phyloP scores from a whole-genome alignment of 1,140 invertebrate species.

The Apis cerana region DNA sequence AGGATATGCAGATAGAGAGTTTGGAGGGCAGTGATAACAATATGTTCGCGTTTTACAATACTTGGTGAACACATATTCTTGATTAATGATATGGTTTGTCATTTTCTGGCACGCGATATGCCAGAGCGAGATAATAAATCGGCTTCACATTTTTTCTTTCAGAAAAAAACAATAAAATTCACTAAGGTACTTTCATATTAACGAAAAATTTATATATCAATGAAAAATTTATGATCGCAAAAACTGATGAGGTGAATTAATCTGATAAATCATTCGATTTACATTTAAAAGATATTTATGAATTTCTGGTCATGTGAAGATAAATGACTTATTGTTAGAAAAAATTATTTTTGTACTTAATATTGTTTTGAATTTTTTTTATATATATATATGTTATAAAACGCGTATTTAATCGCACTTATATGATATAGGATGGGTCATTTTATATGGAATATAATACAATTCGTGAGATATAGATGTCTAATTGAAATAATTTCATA shows the following conservation, averaged over 20 bases:
- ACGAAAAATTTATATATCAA: slow-evolving; percentile 4
- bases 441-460: not conserved
- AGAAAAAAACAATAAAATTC: not conserved
- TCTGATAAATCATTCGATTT: not conserved
- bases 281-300: not conserved
- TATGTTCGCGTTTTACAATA: slow-evolving; percentile 49
- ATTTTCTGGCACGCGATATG: not conserved
- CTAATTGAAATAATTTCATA: not conserved
- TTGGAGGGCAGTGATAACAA: slow-evolving; percentile 70
- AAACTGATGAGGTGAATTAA: not conserved
- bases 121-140: not conserved
- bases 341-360: slow-evolving; percentile 19
- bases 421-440: too few species aligned
- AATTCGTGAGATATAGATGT: not conserved
- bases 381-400: not conserved
- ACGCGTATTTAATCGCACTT: not conserved
- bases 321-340: not conserved
- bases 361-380: not conserved
- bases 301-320: not conserved
- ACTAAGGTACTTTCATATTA: slow-evolving; percentile 23
- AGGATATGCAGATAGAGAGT: slow-evolving; percentile 76
- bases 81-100: not conserved
- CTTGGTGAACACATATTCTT: not conserved
- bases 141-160: not conserved
- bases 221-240: not conserved